These are phyloP conservation scores for Tauraco erythrolophus DNA, from an alignment of 2,113 vertebrate species.

Conservation along the genomic window DNA sequence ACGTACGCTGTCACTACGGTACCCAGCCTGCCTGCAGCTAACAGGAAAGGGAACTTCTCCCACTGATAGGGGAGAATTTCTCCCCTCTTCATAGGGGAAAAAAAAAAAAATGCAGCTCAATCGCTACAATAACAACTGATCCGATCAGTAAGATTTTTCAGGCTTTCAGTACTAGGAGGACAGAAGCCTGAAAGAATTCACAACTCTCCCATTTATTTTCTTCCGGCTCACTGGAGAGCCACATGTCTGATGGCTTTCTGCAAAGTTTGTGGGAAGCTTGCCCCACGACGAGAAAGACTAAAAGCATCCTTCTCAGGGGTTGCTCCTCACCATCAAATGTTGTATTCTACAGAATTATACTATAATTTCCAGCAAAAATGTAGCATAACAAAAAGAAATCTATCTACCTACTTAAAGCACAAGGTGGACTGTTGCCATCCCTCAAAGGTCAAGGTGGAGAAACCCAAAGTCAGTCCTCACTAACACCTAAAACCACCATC, in stretches of 20 bases:
- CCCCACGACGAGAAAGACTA: rapidly evolving
- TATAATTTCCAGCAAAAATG: neutral
- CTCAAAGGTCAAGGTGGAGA: neutral
- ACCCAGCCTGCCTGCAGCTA: neutral
- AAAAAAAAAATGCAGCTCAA: neutral
- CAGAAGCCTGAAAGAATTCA: neutral
- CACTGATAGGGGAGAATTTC: too few relatives aligned
- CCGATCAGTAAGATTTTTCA: neutral
- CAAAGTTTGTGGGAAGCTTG: neutral
- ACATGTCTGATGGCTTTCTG: neutral
- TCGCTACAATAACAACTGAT: neutral
- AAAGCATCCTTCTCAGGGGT: neutral
- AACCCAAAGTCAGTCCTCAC: neutral
- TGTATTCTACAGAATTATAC: neutral
- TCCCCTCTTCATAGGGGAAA: neutral
- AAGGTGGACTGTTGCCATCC: rapidly evolving
- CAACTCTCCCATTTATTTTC: neutral
- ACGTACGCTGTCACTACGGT: rapidly evolving
- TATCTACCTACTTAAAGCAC: neutral
- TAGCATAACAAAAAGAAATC: neutral
- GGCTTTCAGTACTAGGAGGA: neutral
- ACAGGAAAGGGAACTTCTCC: neutral
- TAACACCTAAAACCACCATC: neutral
- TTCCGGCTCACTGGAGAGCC: neutral
- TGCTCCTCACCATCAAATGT: neutral